These are phyloP conservation scores for Mobula birostris DNA, from an alignment of 2,113 vertebrate species.

Conservation along the genomic window DNA sequence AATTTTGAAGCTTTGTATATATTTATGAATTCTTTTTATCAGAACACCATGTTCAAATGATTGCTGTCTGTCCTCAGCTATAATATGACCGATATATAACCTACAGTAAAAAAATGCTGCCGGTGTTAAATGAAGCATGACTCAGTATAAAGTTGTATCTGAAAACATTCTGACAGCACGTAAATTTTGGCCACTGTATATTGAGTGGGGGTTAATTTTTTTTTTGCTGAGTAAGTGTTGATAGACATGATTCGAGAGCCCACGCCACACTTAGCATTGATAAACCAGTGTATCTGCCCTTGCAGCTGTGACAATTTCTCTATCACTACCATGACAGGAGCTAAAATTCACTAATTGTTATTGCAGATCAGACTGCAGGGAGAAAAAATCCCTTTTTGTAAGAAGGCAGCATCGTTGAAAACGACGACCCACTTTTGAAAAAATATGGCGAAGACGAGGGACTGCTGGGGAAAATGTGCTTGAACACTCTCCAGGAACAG, in stretches of 20 bases:
- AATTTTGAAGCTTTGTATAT: background rate
- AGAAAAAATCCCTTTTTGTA: background rate
- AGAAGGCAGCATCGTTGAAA: background rate
- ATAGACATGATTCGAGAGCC: background rate
- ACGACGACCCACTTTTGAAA: background rate
- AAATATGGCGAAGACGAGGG: background rate
- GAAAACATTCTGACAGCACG: background rate
- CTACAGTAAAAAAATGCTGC: background rate
- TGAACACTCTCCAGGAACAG: slow-evolving; percentile 1
- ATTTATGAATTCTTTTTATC: background rate
- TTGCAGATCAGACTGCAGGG: background rate
- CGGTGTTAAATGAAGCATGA: background rate
- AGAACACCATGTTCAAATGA: background rate
- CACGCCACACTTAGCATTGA: background rate
- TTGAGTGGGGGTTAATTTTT: background rate
- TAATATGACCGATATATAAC: background rate
- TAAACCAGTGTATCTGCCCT: slow-evolving; percentile 7
- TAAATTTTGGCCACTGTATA: background rate
- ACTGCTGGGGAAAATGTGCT: background rate
- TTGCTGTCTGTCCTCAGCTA: background rate
- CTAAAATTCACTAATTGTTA: background rate
- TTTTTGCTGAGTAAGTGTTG: slow-evolving; percentile 28
- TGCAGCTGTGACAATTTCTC: background rate
- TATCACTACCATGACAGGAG: background rate
- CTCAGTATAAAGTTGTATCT: background rate